Evolutionary conservation across 2,113 vertebrate species (phyloP).

Genomic region (pig (Sus scrofa)): DNA sequence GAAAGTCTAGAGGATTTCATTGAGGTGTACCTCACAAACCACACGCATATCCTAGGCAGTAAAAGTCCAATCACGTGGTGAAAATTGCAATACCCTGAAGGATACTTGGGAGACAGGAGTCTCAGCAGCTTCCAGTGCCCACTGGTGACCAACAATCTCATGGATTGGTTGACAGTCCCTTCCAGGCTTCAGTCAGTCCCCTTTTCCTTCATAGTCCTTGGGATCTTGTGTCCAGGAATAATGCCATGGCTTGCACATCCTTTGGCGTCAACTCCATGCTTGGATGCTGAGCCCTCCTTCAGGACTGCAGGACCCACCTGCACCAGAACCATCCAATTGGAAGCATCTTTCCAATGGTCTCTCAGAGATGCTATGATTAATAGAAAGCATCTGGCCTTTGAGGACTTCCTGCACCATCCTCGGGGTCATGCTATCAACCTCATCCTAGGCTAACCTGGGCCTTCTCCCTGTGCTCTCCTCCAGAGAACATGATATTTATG

Average conservation of each 20-base stretch:
- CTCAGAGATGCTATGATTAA: background rate
- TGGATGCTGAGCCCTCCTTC: background rate
- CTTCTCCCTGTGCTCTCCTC: background rate
- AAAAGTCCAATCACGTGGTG: background rate
- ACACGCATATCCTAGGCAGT: background rate
- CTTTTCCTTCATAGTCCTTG: background rate
- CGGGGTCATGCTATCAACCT: background rate
- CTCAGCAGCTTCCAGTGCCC: background rate
- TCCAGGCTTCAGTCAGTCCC: background rate
- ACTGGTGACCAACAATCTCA: background rate
- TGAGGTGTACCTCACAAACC: conserved; percentile 41
- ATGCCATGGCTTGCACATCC: background rate
- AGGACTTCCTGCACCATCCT: background rate
- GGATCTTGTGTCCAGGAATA: background rate
- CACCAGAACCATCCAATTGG: background rate
- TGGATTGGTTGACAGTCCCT: background rate
- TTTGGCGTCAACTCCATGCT: background rate
- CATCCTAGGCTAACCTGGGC: background rate
- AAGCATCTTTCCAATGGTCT: background rate
- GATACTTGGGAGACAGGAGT: background rate
- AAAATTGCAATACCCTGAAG: background rate
- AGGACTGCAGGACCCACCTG: background rate
- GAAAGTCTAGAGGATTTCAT: conserved; percentile 49
- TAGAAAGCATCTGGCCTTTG: background rate
- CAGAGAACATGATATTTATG: background rate